Evolutionary conservation across 92 coral and sea anemone genomes (phyloP).

Genomic region (Pocillopora grandis): DNA sequence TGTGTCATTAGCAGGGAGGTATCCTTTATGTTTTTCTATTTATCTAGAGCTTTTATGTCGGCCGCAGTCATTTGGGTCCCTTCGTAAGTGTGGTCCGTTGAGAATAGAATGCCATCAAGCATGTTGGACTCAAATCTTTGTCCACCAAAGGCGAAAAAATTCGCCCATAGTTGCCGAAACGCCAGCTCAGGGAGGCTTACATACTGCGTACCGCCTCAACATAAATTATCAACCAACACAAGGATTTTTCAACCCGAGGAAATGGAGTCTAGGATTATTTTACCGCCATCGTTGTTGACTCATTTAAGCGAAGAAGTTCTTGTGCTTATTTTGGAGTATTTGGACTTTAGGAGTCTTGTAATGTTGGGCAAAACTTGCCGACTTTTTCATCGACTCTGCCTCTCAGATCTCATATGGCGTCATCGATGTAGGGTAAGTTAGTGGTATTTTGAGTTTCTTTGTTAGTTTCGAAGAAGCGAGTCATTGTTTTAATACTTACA

Average conservation of each 20-base stretch:
- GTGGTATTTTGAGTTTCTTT: conserved; percentile 59
- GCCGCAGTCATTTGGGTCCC: conserved; percentile 74
- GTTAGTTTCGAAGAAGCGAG: conserved; percentile 27
- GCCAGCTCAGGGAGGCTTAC: conserved; percentile 58
- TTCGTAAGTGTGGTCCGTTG: conserved; percentile 62
- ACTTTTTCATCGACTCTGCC: conserved; percentile 97
- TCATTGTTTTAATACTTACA: conserved; percentile 11
- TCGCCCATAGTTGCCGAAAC: conserved; percentile 58
- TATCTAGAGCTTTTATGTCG: conserved; percentile 92
- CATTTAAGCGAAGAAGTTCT: conserved; percentile 99
- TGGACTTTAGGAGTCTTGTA: conserved; percentile 98
- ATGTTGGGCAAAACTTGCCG: conserved; percentile 97
- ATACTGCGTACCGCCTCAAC: conserved; percentile 78
- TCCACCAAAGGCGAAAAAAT: conserved; percentile 86
- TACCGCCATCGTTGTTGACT: conserved; percentile 89
- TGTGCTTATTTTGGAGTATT: conserved; percentile 96
- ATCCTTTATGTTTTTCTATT: conserved; percentile 88
- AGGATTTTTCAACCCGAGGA: conserved; percentile 96
- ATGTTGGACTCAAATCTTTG: conserved; percentile 92
- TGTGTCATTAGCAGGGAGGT: conserved; percentile 95
- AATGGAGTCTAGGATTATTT: conserved; percentile 87
- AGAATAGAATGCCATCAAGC: conserved; percentile 66
- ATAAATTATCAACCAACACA: conserved; percentile 87
- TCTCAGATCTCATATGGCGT: conserved; percentile 99
- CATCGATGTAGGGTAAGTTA: conserved; percentile 96